Percentiles rank a stretch among this genome's conserved stretches.
These are phyloP conservation scores for Hypocryptadius cinnamomeus DNA, from an alignment of 2,113 vertebrate species.

Conservation along the genomic window DNA sequence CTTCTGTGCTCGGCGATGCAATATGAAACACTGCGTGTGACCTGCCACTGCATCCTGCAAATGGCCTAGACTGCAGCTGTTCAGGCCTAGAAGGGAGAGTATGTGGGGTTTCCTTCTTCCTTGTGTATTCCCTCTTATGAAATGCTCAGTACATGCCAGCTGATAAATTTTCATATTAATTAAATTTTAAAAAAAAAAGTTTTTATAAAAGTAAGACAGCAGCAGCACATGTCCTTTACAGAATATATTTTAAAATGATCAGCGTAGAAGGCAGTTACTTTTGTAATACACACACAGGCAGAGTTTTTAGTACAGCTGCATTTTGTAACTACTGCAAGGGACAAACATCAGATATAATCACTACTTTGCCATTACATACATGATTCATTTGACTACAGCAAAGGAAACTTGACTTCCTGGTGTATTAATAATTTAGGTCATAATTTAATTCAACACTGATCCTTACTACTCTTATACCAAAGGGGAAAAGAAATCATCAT, in stretches of 20 bases:
- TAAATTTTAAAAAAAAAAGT: background rate
- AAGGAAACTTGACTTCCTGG: background rate
- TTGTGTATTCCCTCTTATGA: background rate
- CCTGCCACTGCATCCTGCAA: background rate
- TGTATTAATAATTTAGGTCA: background rate
- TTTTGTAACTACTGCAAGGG: background rate
- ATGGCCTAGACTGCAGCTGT: background rate
- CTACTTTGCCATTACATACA: background rate
- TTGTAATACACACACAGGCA: background rate
- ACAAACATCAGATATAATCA: background rate
- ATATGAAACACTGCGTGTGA: background rate
- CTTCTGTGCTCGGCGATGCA: background rate
- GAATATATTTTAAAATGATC: background rate
- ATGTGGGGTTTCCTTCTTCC: background rate
- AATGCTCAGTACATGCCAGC: background rate
- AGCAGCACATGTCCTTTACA: background rate
- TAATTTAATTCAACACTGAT: constrained; percentile 40
- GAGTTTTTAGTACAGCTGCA: background rate
- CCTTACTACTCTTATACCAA: background rate
- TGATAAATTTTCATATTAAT: background rate
- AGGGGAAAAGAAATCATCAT: too few relatives aligned
- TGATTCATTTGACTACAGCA: background rate
- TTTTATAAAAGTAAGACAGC: background rate
- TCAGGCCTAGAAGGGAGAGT: background rate
- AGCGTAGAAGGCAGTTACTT: background rate